A percentile compares a stretch with the other conserved stretches of the same genome.
Conservation (phyloP, 2,888 invertebrate genomes). For the Philereme vetulata region DNA sequence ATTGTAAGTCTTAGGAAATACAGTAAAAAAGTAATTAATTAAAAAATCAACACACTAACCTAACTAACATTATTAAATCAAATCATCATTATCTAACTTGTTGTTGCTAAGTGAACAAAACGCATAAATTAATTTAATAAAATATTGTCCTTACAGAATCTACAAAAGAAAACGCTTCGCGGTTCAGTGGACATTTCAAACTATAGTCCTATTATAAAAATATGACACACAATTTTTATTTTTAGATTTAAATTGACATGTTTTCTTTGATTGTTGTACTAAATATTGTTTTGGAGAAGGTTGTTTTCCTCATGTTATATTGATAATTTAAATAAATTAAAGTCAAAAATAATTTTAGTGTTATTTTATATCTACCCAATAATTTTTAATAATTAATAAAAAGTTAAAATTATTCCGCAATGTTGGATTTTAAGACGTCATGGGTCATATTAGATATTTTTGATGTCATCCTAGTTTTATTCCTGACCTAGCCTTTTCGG, state of each 20-base stretch:
- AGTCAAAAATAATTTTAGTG: neutral
- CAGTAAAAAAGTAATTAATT: too few species aligned
- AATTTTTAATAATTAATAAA: neutral
- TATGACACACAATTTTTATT: slow-evolving; percentile 56
- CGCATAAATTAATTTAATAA: neutral
- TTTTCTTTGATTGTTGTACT: slow-evolving; percentile 31
- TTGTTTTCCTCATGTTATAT: slow-evolving; percentile 32
- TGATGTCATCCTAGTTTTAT: too few species aligned
- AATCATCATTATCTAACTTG: too few species aligned
- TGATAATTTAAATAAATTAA: slow-evolving; percentile 30
- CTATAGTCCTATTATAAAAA: slow-evolving; percentile 83
- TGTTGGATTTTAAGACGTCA: neutral
- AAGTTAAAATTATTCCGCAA: too few species aligned
- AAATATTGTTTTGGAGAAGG: slow-evolving; percentile 34
- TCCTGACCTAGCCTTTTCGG: too few species aligned
- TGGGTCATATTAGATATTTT: too few species aligned
- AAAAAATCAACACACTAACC: too few species aligned
- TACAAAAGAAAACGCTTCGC: slow-evolving; percentile 86
- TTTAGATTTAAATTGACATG: slow-evolving; percentile 34
- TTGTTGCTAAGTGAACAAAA: neutral
- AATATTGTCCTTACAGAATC: slow-evolving; percentile 79
- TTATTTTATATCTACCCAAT: neutral
- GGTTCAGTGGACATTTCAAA: slow-evolving; percentile 87
- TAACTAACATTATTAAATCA: too few species aligned
- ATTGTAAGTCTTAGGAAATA: too few species aligned